Evolutionary conservation across 2,113 vertebrate species (phyloP).

Genomic region (Rhineura floridana): DNA sequence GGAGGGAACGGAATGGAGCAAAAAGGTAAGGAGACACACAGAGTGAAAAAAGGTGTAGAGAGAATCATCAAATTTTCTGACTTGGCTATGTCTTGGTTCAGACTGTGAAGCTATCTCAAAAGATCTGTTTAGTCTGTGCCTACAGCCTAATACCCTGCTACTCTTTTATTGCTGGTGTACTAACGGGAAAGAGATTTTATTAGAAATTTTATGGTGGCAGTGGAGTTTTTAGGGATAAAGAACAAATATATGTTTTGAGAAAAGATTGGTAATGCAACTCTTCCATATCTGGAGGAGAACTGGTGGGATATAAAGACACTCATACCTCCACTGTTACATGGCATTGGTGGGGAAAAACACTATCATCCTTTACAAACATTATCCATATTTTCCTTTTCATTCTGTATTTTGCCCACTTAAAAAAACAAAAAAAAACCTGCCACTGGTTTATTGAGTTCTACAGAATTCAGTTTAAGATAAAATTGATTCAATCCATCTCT

Average conservation of each 20-base stretch:
- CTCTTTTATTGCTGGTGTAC: too few relatives aligned
- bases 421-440: neutral
- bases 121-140: too few relatives aligned
- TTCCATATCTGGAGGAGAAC: neutral
- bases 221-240: neutral
- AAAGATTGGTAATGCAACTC: too few relatives aligned
- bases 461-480: slow-evolving; percentile 16
- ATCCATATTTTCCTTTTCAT: neutral
- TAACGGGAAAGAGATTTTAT: neutral
- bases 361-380: neutral
- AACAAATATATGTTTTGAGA: neutral
- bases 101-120: too few relatives aligned
- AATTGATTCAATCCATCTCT: neutral
- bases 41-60: too few relatives aligned
- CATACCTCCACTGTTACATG: neutral
- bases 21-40: too few relatives aligned
- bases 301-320: neutral
- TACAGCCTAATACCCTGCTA: too few relatives aligned
- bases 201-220: neutral
- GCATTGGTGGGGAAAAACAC: neutral
- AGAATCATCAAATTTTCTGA: too few relatives aligned
- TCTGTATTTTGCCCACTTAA: slow-evolving; percentile 16
- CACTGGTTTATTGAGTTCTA: neutral
- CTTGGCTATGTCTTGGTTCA: too few relatives aligned
- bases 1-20: too few relatives aligned